phyloP scores from a whole-genome alignment of 2,113 vertebrate genomes.

The Pitta sordida region DNA sequence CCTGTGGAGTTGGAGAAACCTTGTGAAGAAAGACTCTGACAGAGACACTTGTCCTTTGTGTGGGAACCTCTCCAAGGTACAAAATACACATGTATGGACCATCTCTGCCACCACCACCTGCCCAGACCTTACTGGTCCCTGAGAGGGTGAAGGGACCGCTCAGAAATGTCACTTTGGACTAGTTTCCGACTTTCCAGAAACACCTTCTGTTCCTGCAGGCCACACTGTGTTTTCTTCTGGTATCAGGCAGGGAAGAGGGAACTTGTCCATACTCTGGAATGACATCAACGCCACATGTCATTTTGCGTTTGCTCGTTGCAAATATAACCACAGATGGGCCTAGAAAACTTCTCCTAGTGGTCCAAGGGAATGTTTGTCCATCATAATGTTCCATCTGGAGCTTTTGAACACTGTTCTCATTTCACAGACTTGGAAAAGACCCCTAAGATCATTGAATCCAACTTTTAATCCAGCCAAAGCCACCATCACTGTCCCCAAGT shows the following conservation, averaged over 20 bases:
- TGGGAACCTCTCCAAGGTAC: background rate
- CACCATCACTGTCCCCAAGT: background rate
- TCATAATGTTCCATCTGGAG: background rate
- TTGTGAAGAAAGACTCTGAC: background rate
- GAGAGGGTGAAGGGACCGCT: background rate
- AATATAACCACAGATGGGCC: background rate
- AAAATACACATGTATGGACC: fast-evolving
- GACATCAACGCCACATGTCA: fast-evolving
- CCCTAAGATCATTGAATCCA: background rate
- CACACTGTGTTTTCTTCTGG: background rate
- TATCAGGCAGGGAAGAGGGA: background rate
- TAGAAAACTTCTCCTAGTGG: background rate
- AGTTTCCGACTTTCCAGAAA: background rate
- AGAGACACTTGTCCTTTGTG: background rate
- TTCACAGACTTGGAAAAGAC: background rate
- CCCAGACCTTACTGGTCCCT: background rate
- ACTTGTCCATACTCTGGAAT: background rate
- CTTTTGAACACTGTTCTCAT: fast-evolving
- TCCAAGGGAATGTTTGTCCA: background rate
- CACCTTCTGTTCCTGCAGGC: fast-evolving
- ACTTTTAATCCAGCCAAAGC: background rate
- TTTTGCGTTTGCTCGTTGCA: background rate
- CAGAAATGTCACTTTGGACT: background rate
- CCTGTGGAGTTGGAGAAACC: fast-evolving
- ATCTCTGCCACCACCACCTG: background rate